phyloP scores from a whole-genome alignment of 2,888 invertebrate genomes.

The Eremobia ochroleuca region DNA sequence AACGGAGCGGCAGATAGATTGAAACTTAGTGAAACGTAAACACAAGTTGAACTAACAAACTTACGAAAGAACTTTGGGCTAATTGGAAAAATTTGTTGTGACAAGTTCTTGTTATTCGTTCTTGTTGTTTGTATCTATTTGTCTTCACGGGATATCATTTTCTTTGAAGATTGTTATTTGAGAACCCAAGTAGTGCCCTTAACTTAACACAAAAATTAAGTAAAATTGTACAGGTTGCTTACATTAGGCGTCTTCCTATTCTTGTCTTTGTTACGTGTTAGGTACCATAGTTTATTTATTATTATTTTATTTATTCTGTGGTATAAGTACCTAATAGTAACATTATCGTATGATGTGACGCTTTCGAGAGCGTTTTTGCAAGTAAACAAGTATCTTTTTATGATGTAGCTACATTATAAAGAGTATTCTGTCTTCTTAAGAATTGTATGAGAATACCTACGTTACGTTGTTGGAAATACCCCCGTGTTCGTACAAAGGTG shows the following conservation, averaged over 20 bases:
- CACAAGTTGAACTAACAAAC: not conserved
- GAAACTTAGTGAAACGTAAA: conserved; percentile 37
- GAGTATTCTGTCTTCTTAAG: too few relatives aligned
- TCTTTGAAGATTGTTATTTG: not conserved
- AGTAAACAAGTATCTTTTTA: too few relatives aligned
- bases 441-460: not conserved
- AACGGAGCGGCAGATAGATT: conserved; percentile 32
- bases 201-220: too few relatives aligned
- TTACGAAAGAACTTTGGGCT: conserved; percentile 8
- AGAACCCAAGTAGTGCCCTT: not conserved
- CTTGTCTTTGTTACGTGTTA: too few relatives aligned
- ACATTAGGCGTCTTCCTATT: too few relatives aligned
- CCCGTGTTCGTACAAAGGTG: not conserved
- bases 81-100: conserved; percentile 34
- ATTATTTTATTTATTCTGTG: too few relatives aligned
- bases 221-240: too few relatives aligned
- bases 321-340: too few relatives aligned
- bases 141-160: conserved; percentile 5
- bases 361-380: too few relatives aligned
- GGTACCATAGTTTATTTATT: too few relatives aligned
- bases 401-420: too few relatives aligned
- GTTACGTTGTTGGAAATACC: not conserved
- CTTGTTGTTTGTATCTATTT: conserved; percentile 8
- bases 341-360: too few relatives aligned
- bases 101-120: conserved; percentile 21